phyloP scores from a whole-genome alignment of 2,888 invertebrate genomes.

The Ypsolopha sequella region DNA sequence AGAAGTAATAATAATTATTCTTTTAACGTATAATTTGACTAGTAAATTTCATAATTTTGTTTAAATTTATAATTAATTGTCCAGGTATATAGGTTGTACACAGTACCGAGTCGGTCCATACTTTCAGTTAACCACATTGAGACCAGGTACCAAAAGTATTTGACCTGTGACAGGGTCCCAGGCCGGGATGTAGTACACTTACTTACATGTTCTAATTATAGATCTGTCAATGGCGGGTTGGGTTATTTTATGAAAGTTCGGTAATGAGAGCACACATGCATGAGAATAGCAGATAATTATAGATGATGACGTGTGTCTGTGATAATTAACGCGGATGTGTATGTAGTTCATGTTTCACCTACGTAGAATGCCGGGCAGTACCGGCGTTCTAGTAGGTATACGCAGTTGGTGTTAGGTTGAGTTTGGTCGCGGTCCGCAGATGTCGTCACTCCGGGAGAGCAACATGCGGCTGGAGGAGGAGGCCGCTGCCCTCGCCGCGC shows the following conservation, averaged over 20 bases:
- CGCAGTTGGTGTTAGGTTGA: not conserved
- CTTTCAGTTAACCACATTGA: no score
- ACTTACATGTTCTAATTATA: not conserved
- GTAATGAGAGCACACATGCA: not conserved
- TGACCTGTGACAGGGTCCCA: no score
- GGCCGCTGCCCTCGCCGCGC: constrained; percentile 52
- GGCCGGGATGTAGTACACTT: no score
- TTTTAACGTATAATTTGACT: not conserved
- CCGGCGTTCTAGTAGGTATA: not conserved
- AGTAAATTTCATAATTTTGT: not conserved
- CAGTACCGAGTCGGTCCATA: no score
- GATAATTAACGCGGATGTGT: not conserved
- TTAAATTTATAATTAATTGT: not conserved
- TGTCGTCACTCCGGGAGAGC: constrained; percentile 28
- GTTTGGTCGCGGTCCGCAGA: constrained; percentile 18
- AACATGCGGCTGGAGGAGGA: constrained; percentile 47
- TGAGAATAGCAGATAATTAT: not conserved
- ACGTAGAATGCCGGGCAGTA: no score
- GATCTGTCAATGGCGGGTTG: not conserved
- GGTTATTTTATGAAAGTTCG: not conserved
- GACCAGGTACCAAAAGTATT: no score
- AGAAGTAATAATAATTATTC: not conserved
- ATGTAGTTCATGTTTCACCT: not conserved
- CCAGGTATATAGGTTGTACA: no score
- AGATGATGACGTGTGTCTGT: not conserved